Evolutionary conservation across 1,140 invertebrate genomes (phyloP).

Genomic region (Odontomachus brunneus): DNA sequence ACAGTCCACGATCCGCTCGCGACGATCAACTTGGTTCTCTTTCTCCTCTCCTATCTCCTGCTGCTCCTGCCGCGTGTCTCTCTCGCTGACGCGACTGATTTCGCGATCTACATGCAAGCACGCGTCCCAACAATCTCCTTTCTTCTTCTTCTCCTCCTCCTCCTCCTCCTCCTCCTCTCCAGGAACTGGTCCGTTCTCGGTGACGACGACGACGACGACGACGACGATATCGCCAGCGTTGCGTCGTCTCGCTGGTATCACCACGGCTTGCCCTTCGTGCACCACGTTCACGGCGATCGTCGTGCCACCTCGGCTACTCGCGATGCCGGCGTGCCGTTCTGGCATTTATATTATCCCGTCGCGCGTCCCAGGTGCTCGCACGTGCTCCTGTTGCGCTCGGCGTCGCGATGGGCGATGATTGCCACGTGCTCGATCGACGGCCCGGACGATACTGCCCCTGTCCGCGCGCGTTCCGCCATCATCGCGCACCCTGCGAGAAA

Average conservation of each 20-base stretch:
- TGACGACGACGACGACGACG: too few relatives aligned
- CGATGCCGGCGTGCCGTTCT: conserved; percentile 55
- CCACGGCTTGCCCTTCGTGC: too few relatives aligned
- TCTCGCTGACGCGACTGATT: not conserved
- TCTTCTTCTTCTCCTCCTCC: not conserved
- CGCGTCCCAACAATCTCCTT: not conserved
- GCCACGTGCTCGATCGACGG: conserved; percentile 55
- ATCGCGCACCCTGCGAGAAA: conserved; percentile 59
- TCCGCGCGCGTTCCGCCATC: conserved; percentile 67
- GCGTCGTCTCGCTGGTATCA: too few relatives aligned
- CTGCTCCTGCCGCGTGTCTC: conserved; percentile 31
- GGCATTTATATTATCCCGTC: conserved; percentile 68
- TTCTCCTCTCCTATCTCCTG: conserved; percentile 9
- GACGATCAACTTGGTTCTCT: conserved; percentile 20
- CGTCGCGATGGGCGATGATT: conserved; percentile 37
- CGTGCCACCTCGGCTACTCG: conserved; percentile 55
- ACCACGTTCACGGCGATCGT: conserved; percentile 50
- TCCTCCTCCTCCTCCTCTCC: conserved; percentile 29
- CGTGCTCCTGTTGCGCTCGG: conserved; percentile 37
- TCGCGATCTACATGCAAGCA: conserved; percentile 66
- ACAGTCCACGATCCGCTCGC: conserved; percentile 60
- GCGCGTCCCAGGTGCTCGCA: conserved; percentile 38
- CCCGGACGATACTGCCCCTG: conserved; percentile 48
- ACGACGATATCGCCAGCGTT: too few relatives aligned
- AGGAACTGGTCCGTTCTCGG: too few relatives aligned